Base-by-base conservation (phyloP, 2,797 vertebrate genomes). In the Typhlichthys eigenmanni region DNA sequence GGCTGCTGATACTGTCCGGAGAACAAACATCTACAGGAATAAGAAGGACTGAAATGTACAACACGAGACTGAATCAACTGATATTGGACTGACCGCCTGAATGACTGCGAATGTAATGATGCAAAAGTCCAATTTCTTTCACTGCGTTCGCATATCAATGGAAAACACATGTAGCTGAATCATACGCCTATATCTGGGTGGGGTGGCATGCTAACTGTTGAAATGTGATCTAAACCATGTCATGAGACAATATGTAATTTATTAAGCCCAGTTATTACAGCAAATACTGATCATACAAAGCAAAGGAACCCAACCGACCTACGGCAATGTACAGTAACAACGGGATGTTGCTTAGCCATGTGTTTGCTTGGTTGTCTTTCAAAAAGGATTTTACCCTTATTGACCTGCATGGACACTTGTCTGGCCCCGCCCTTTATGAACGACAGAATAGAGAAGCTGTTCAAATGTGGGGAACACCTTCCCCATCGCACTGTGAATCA, bases 401-500 rank as follows among this genome's bases (percentile, higher is more conserved):
- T 14, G 72, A 60, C 69, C 58, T 66, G 79, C 82, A 80, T 79
- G 78, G 75, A 61, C 66, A 62, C 59, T 63, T 62, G 67, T 75
- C 53, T 51, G 74, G 66, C 57, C 58, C 51, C 7, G 5, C 50
- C 62, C 55, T 43, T 32, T 68, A 62, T 55, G 67, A 68, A 46
- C 29, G 54, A 58, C 68, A 64, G 48, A 66, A 53, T 24, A 69
- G 24, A 69, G 69, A 69, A 49, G 47, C 52, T 69, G 70, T 66
- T 83, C 54, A 52, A 69, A 83, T 77, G 67, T 80, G 82, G 85
- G 76, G 62, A 79, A 75, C 68, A 63, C 68, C 76, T 80, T 75
- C 70, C 75, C 74, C 68, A 55, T 76, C 72, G 64, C 82, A 80
- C 82, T 86, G 86, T 88, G 84, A 87, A 65, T 84, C 72, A 78